Evolutionary conservation across 2,113 vertebrate species (phyloP).

Genomic region (Anseranas semipalmata): DNA sequence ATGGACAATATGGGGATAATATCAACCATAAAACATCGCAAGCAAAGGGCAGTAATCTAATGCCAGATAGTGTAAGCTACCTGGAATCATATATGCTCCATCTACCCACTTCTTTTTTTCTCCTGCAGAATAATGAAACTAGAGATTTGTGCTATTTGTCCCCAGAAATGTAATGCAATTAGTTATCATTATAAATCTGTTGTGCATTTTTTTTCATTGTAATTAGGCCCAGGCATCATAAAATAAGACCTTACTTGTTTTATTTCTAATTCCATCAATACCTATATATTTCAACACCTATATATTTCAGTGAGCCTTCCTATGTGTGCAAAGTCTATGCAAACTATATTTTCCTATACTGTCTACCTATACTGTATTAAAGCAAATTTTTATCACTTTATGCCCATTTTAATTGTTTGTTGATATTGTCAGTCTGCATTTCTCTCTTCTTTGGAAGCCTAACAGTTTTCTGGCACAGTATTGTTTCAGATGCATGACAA

Average conservation of each 20-base stretch:
- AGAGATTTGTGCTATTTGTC: neutral
- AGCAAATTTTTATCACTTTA: neutral
- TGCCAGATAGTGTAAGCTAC: neutral
- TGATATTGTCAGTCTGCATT: neutral
- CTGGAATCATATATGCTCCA: neutral
- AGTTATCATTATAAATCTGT: neutral
- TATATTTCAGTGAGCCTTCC: too few relatives aligned
- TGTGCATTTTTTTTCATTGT: neutral
- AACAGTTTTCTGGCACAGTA: neutral
- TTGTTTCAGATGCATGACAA: neutral
- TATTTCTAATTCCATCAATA: too few relatives aligned
- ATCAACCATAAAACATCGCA: neutral
- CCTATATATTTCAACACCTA: too few relatives aligned
- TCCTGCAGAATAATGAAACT: neutral
- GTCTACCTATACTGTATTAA: neutral
- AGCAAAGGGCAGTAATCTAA: neutral
- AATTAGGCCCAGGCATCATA: neutral
- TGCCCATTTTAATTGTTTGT: fast-evolving
- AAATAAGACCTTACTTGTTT: neutral
- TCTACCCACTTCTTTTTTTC: neutral
- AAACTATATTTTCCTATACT: too few relatives aligned
- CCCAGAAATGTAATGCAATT: neutral
- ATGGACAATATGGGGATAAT: neutral
- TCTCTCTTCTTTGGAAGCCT: neutral
- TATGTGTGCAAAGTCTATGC: too few relatives aligned